Base-by-base conservation (phyloP, 1,140 invertebrate genomes). In the Formica selysi region DNA sequence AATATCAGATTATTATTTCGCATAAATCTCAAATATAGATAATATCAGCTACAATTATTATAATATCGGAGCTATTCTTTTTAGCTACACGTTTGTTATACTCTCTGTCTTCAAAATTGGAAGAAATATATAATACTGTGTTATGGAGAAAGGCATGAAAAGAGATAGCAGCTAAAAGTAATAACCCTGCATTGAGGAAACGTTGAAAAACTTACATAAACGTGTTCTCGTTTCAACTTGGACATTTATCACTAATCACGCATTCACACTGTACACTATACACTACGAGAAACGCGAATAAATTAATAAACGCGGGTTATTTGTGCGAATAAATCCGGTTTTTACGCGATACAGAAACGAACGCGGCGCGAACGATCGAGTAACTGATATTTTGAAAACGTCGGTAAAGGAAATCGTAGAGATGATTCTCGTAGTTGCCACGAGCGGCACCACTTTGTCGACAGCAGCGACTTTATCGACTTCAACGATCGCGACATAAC, bases 1-100 rank as follows among this genome's bases (percentile, higher is more conserved):
- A 54, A 73, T 54, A 73, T 48, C 44, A 36, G 19, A 54, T 57
- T 13, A 73, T 54, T 29, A 32, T 36, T 73, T 73, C 16, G 22
- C n/a, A 29, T n/a, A 16, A 19, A 73, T 32, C 19, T 32, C 19
- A 32, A n/a, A 38, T 11, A 71, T n/a, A 11, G 22, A 7, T 19
- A 19, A 3, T 26, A 19, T 51, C 44, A 48, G 13, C 44, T 73
- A 7, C 8, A 36, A 73, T 54, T 32, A 71, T 32, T 48, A 10
- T 29, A 29, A 44, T 51, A 10, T 54, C 10, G 10, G 19, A 22
- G 2, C 4, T 19, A 54, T 19, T 54, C 8, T 19, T 41, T 38
- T 36, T 32, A 38, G 5, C 13, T 4, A 26, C 22, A 57, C 11
- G 8, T 57, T 36, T 73, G 16, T 38, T 8, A 51, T 26, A 22